Conservation (phyloP, 2,113 vertebrate genomes). For the Ammodytes dubius region DNA sequence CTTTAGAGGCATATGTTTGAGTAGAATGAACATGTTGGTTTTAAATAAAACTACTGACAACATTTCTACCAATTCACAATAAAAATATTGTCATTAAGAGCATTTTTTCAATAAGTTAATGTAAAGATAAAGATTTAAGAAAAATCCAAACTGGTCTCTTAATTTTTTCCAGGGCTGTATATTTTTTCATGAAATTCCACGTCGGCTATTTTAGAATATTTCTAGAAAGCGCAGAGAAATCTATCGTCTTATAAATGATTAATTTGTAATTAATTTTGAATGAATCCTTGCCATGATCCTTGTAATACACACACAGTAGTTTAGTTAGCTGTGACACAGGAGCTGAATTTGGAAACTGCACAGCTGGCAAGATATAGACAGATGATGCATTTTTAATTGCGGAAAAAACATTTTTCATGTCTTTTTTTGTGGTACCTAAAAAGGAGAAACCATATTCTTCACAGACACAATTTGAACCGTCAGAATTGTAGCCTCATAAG, state of each 20-base stretch:
- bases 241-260: conserved; percentile 22
- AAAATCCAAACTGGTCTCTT: too few relatives aligned
- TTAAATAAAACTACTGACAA: too few relatives aligned
- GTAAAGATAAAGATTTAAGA: too few relatives aligned
- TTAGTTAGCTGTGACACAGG: neutral
- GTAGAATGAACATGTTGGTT: too few relatives aligned
- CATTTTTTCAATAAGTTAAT: too few relatives aligned
- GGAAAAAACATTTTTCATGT: neutral
- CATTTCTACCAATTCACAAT: too few relatives aligned
- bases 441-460: conserved; percentile 26
- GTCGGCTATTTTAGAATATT: conserved; percentile 4
- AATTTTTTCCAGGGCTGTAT: too few relatives aligned
- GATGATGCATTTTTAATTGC: conserved; percentile 35
- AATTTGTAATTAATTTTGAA: neutral
- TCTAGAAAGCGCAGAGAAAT: neutral
- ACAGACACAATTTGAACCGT: neutral
- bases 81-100: too few relatives aligned
- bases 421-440: conserved; percentile 26
- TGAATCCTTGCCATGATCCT: conserved; percentile 7
- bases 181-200: conserved; percentile 9
- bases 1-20: too few relatives aligned
- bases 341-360: conserved; percentile 5
- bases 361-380: neutral
- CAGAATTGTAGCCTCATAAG: neutral
- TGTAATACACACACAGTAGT: neutral